These are phyloP conservation scores for Oostethus manadensis DNA, from an alignment of 2,113 vertebrate species.

Conservation along the genomic window DNA sequence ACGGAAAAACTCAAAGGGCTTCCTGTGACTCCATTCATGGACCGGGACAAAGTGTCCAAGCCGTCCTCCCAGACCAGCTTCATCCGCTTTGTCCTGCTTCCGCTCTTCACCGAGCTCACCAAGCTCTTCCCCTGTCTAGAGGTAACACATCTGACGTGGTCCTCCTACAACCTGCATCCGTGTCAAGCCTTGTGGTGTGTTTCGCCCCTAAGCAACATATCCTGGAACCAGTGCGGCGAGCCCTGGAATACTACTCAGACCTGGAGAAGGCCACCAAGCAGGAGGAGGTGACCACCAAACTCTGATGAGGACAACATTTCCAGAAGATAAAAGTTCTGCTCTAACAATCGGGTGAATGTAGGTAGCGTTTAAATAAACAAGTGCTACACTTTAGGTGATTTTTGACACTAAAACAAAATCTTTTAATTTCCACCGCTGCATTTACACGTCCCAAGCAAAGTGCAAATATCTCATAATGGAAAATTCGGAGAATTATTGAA, in stretches of 20 bases:
- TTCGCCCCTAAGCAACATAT: conserved; percentile 62
- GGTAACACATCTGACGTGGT: conserved; percentile 30
- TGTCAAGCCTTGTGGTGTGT: neutral
- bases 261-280: conserved; percentile 59
- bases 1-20: conserved; percentile 73
- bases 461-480: conserved; percentile 33
- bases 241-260: conserved; percentile 70
- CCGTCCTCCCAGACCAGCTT: conserved; percentile 73
- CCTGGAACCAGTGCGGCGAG: conserved; percentile 66
- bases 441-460: conserved; percentile 38
- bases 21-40: conserved; percentile 74
- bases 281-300: neutral
- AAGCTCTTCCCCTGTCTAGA: conserved; percentile 73
- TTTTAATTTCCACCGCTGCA: conserved; percentile 31
- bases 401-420: neutral
- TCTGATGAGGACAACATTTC: conserved; percentile 1
- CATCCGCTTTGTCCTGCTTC: conserved; percentile 71
- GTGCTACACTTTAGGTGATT: too few relatives aligned
- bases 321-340: neutral
- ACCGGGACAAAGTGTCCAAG: conserved; percentile 73
- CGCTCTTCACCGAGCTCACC: conserved; percentile 70
- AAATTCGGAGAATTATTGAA: too few relatives aligned
- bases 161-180: neutral
- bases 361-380: neutral
- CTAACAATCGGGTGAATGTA: neutral